phyloP scores from a whole-genome alignment of 2,113 vertebrate genomes.

The Indri indri region DNA sequence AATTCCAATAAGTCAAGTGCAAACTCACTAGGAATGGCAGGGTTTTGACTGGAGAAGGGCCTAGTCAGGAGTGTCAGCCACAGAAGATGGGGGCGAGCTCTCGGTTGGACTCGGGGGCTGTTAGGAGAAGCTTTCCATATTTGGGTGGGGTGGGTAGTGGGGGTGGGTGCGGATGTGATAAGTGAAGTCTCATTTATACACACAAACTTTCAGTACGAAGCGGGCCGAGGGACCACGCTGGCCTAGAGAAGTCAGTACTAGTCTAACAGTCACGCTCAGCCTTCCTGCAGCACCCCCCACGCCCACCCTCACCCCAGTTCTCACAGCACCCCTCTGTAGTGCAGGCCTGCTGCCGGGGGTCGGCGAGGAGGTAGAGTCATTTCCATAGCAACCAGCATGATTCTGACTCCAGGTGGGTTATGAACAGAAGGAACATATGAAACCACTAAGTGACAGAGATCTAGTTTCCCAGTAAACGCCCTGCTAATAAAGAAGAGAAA shows the following conservation, averaged over 20 bases:
- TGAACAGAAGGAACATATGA: not conserved
- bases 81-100: not conserved
- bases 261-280: not conserved
- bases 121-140: not conserved
- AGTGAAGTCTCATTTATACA: not conserved
- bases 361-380: not conserved
- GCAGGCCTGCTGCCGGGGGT: not conserved
- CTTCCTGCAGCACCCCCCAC: not conserved
- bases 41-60: not conserved
- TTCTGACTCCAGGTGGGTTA: conserved; percentile 43
- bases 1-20: not conserved
- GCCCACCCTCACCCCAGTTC: rapidly evolving
- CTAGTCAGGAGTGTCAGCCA: not conserved
- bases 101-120: not conserved
- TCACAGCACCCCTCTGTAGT: not conserved
- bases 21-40: not conserved
- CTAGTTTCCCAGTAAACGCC: not conserved
- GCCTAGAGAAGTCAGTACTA: not conserved
- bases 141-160: not conserved
- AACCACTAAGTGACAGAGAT: conserved; percentile 18
- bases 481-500: not conserved
- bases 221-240: rapidly evolving
- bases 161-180: not conserved
- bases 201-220: not conserved
- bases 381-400: conserved; percentile 64